Percentiles rank a stretch among this genome's conserved stretches.
These are phyloP conservation scores for Drosophila arawakana DNA, from an alignment of 1,140 invertebrate genomes.

Conservation along the genomic window DNA sequence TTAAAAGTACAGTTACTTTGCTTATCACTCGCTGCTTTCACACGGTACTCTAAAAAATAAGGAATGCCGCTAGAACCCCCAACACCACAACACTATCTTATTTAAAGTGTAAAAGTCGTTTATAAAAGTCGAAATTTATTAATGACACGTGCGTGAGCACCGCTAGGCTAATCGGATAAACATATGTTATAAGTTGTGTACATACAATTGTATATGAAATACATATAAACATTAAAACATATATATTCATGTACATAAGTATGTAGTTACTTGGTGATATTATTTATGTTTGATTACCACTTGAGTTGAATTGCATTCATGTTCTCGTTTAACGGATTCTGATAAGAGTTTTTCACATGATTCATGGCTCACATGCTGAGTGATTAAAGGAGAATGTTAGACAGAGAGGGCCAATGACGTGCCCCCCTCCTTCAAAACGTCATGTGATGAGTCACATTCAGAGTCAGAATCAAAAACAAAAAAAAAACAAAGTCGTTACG, in stretches of 20 bases:
- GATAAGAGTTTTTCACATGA: slow-evolving; percentile 31
- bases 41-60: neutral
- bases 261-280: slow-evolving; percentile 8
- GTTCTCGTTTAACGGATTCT: slow-evolving; percentile 1
- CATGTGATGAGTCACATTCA: slow-evolving; percentile 24
- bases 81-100: neutral
- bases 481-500: neutral
- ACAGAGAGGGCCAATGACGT: slow-evolving; percentile 1
- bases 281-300: slow-evolving; percentile 40
- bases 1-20: neutral
- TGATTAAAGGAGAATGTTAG: slow-evolving; percentile 7
- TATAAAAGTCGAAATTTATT: slow-evolving; percentile 19
- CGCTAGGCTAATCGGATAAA: neutral
- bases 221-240: neutral
- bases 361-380: slow-evolving; percentile 29
- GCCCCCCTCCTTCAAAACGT: neutral
- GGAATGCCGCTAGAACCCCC: neutral
- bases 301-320: slow-evolving; percentile 32
- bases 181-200: slow-evolving; percentile 11
- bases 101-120: slow-evolving; percentile 14
- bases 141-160: slow-evolving; percentile 13
- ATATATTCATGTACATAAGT: neutral
- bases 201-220: too few relatives aligned
- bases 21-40: slow-evolving; percentile 5
- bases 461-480: too few relatives aligned